Evolutionary conservation across 2,797 vertebrate genomes (phyloP).

Genomic region (Halcyon badia): DNA sequence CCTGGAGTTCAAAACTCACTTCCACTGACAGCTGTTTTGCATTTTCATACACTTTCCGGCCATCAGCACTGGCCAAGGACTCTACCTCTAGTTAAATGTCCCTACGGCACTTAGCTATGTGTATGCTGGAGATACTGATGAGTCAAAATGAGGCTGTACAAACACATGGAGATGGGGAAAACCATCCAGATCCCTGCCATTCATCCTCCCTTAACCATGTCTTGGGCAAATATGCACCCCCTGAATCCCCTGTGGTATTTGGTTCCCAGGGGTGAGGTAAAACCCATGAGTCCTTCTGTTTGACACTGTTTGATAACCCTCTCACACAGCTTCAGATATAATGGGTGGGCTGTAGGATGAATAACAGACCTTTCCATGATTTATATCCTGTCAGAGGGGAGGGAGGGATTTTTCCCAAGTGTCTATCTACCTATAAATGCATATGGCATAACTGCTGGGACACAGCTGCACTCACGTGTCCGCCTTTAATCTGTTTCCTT

Average conservation of each 20-base stretch:
- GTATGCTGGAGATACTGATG: not conserved
- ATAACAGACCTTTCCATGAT: not conserved
- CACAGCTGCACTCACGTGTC: not conserved
- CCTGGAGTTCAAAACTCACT: conserved; percentile 34
- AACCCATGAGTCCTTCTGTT: not conserved
- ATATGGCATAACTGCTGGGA: not conserved
- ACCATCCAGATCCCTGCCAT: not conserved
- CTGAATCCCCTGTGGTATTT: not conserved
- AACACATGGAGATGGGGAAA: not conserved
- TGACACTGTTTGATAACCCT: not conserved
- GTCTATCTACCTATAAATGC: not conserved
- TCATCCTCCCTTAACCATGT: not conserved
- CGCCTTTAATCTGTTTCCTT: conserved; percentile 24
- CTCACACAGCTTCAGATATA: not conserved
- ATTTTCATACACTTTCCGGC: not conserved
- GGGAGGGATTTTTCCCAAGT: not conserved
- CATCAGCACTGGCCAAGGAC: not conserved
- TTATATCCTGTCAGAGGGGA: not conserved
- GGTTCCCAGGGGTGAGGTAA: not conserved
- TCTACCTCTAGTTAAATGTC: not conserved
- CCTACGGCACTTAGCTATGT: not conserved
- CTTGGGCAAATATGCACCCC: not conserved
- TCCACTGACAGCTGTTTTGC: conserved; percentile 3
- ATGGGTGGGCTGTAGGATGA: not conserved
- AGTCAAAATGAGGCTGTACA: not conserved